Evolutionary conservation across 2,797 vertebrate species (phyloP).

Genomic region (Cryptoprocta ferox): DNA sequence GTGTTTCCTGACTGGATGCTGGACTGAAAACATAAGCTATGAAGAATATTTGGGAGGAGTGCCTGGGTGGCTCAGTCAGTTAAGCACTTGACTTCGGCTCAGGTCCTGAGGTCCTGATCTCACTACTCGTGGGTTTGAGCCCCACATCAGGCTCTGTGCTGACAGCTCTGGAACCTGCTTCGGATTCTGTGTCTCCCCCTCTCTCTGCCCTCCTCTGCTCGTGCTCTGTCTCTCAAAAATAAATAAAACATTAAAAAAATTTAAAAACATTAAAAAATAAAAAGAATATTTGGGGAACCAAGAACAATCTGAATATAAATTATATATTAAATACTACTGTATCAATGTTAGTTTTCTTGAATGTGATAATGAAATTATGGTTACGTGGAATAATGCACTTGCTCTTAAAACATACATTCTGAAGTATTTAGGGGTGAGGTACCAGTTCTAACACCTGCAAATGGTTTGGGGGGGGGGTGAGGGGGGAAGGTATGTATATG

Average conservation of each 20-base stretch:
- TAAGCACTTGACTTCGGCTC: too few species aligned
- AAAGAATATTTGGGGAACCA: background rate
- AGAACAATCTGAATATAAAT: background rate
- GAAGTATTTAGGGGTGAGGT: background rate
- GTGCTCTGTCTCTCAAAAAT: too few species aligned
- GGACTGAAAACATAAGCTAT: background rate
- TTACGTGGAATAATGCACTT: background rate
- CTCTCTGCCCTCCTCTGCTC: too few species aligned
- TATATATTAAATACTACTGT: background rate
- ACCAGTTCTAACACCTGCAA: background rate
- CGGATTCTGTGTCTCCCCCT: too few species aligned
- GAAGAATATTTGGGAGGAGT: background rate
- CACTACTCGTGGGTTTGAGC: too few species aligned
- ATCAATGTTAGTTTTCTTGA: background rate
- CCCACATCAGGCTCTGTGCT: too few species aligned
- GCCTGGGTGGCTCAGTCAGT: too few species aligned
- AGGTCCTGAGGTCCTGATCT: too few species aligned
- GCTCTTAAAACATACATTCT: constrained; percentile 16
- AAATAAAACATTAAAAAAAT: too few species aligned
- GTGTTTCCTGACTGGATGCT: background rate
- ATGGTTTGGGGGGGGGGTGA: background rate
- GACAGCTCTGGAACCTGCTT: too few species aligned
- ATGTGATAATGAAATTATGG: background rate
- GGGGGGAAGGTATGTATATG: background rate
- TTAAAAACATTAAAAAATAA: too few species aligned